Percentiles rank a stretch among this genome's conserved stretches.
Conservation (phyloP, 2,113 vertebrate species). For the Xiphias gladius region DNA sequence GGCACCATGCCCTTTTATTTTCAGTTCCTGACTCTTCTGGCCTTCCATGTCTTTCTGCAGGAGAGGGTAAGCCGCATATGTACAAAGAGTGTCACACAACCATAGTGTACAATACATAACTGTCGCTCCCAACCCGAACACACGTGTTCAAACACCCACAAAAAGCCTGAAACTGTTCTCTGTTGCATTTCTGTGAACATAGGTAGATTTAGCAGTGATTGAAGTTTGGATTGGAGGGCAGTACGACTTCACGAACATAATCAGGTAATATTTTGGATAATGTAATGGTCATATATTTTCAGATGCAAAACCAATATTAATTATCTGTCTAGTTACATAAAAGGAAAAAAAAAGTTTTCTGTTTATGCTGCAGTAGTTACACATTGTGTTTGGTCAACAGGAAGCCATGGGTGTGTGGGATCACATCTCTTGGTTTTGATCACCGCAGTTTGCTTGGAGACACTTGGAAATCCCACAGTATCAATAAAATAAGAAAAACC, state of each 20-base stretch:
- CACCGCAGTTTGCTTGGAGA: conserved; percentile 91
- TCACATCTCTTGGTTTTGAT: conserved; percentile 89
- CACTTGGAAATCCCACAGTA: too few relatives aligned
- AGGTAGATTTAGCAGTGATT: conserved; percentile 91
- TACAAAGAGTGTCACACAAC: neutral
- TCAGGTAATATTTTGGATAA: conserved; percentile 80
- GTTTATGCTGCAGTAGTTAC: too few relatives aligned
- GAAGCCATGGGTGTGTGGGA: conserved; percentile 88
- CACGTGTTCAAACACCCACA: neutral
- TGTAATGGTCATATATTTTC: neutral
- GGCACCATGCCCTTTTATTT: conserved; percentile 89
- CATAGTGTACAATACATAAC: neutral
- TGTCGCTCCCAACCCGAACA: neutral
- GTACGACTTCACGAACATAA: conserved; percentile 92
- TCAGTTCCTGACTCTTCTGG: conserved; percentile 92
- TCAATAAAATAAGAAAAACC: too few relatives aligned
- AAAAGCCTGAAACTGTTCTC: neutral
- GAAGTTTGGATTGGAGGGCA: conserved; percentile 93
- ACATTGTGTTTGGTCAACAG: conserved; percentile 65
- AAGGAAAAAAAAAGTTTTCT: neutral
- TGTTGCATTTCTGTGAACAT: conserved; percentile 5
- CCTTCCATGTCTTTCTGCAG: conserved; percentile 91
- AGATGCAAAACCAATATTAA: neutral
- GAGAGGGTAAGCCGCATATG: conserved; percentile 83
- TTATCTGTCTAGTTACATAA: neutral